These are phyloP conservation scores for Zophobas morio DNA, from an alignment of 1,140 invertebrate genomes.

Conservation along the genomic window DNA sequence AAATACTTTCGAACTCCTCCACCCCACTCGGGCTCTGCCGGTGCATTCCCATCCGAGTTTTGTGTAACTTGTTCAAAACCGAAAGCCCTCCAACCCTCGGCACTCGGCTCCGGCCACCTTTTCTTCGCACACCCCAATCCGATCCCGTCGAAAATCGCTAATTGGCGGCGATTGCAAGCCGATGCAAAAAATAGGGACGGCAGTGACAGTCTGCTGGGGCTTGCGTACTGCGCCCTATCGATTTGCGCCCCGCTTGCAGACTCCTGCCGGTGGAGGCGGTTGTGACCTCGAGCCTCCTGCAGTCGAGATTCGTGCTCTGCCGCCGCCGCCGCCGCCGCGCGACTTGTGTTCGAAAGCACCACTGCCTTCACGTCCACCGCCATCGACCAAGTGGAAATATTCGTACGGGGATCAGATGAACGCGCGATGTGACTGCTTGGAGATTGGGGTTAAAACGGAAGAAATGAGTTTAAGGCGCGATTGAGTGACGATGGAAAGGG, in stretches of 20 bases:
- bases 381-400: no score
- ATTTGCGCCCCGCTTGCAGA: slow-evolving; percentile 47
- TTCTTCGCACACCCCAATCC: no score
- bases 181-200: slow-evolving; percentile 30
- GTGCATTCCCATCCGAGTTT: no score
- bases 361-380: slow-evolving; percentile 12
- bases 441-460: background rate
- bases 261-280: slow-evolving; percentile 43
- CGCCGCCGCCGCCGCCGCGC: background rate
- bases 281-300: slow-evolving; percentile 52
- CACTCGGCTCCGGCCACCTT: no score
- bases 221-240: slow-evolving; percentile 52
- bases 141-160: background rate
- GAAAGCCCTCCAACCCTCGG: no score
- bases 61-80: no score
- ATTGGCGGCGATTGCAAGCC: slow-evolving; percentile 15
- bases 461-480: slow-evolving; percentile 36
- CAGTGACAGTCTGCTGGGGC: slow-evolving; percentile 47
- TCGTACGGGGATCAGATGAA: no score
- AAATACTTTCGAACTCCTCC: no score
- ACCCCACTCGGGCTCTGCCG: no score
- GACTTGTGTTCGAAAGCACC: slow-evolving; percentile 44
- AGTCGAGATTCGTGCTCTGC: slow-evolving; percentile 51
- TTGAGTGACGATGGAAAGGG: slow-evolving; percentile 41
- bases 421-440: slow-evolving; percentile 15